Base-by-base conservation (phyloP, 2,113 vertebrate genomes). In the Bubo blakistoni region DNA sequence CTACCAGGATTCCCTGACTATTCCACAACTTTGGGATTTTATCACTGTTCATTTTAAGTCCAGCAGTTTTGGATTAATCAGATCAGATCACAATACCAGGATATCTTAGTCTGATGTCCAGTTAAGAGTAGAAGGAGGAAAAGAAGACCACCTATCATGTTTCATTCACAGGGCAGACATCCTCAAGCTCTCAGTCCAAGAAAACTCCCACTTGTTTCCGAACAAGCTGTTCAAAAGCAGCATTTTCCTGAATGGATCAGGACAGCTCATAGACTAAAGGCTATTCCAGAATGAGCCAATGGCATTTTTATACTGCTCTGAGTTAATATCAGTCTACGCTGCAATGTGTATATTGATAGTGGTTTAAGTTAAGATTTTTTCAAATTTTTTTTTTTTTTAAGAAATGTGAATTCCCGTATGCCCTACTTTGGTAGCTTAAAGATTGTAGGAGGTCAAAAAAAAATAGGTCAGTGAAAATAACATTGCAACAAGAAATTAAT, bases 401-500 rank as follows among this genome's bases (percentile, higher is more conserved):
- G 84, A 84, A 86, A 83, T 81, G 65, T 86, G 95, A 97, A 98
- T 97, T 98, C 98, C 98, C 98, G 34, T 95, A 90, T 62, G 96
- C 93, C 96, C 94, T 40, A 95, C 94, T 91, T 92, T 44, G 94
- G 96, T 98, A 97, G 93, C 97, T 97, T 97, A 94, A 98, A 97
- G 97, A 98, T 96, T 97, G 96, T 92, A 90, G 98, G 97, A 98
- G 97, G 98, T 98, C 96, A 97, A 91, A 97, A 98, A 96, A 98
- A 98, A 98, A 98, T 98, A 98, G 98, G 98, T 97, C 98, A 98
- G 94, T 97, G 98, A 97, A 98, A 98, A 98, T 98, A 98, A 98
- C 98, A 98, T 95, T 94, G 97, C 97, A 98, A 98, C 94, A 94
- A 97, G 97, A 98, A 98, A 98, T 98, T 98, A 98, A 98, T 98